Base-by-base conservation (phyloP, 2,797 vertebrate species). In the Ambastaia sidthimunki region DNA sequence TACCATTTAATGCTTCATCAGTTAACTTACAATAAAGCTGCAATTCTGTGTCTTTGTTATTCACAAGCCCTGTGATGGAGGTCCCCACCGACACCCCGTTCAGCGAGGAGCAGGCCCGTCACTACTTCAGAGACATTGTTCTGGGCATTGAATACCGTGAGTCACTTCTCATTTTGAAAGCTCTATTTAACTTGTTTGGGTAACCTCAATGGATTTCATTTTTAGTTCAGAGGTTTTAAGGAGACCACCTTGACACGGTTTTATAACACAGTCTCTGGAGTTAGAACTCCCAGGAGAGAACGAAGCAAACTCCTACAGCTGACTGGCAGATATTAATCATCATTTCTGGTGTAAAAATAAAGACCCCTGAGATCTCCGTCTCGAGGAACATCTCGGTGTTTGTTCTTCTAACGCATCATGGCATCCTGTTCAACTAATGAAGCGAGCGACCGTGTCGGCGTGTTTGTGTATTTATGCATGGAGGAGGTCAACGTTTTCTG, bases 111-210 rank as follows among this genome's bases (percentile, higher is more conserved):
- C 96, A 98, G 90, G 94, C 96, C 3, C 93, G 96, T 50, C 85
- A 94, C 54, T 97, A 97, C 91, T 96, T 99, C 90, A 92, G 96
- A 90, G 98, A 99, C 82, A 91, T 99, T 59, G 94, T 98, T 85
- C 91, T 99, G 86, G 98, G 98, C 83, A 98, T 98, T 0, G 97
- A 99, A 88, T 99, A 99, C 90, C 80, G 98, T 99, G 89, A 98
- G 98, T 97, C 87, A 73, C 84, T 47, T 37, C 34, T 75, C 10
- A 31, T 80, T 80, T 73, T 47, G 16, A 55, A 55, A 72, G 31
- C 10, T 47, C 1, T 48, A 34, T 78, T 78, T 4, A 18, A 62
- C 11, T 78, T 55, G 57, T 18, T 5, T 18, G 19, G 57, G 52
- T 7, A 2, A 44, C 31, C 68, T 19, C 19, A 23, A 13, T 71